phyloP scores from a whole-genome alignment of 2,113 vertebrate genomes.

The Rhegmatorhina hoffmannsi region DNA sequence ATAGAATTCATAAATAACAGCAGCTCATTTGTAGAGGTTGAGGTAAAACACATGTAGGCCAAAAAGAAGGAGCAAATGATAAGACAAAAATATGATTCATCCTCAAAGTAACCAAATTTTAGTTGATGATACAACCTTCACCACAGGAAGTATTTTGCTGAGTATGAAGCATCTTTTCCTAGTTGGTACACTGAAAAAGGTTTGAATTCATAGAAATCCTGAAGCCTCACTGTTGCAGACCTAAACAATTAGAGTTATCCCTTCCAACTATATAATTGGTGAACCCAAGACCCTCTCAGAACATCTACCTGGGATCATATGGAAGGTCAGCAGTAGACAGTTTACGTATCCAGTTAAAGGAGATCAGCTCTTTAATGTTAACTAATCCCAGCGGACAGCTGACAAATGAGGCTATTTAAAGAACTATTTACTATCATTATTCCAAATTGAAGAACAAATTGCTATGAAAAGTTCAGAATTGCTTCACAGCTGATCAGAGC shows the following conservation, averaged over 20 bases:
- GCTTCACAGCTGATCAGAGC: constrained; percentile 28
- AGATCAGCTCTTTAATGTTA: constrained; percentile 34
- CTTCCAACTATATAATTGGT: not conserved
- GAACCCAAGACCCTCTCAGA: not conserved
- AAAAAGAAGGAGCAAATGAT: not conserved
- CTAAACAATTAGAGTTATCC: not conserved
- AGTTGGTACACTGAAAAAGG: not conserved
- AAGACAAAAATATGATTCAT: not conserved
- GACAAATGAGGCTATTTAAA: constrained; percentile 57
- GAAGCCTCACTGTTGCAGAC: not conserved
- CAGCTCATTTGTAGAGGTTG: not conserved
- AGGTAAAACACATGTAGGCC: not conserved
- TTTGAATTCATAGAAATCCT: not conserved
- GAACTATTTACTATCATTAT: constrained; percentile 50
- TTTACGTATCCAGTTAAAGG: constrained; percentile 8
- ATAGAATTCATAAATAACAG: not conserved
- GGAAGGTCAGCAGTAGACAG: constrained; percentile 11
- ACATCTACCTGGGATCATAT: constrained; percentile 15
- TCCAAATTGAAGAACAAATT: constrained; percentile 45
- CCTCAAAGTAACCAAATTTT: not conserved
- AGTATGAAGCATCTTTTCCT: not conserved
- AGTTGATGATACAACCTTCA: not conserved
- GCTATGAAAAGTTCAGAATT: constrained; percentile 45
- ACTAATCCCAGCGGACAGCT: constrained; percentile 34
- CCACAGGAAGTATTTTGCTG: not conserved